Base-by-base conservation (phyloP, 1,140 invertebrate species). In the Drosophila ogumai region DNA sequence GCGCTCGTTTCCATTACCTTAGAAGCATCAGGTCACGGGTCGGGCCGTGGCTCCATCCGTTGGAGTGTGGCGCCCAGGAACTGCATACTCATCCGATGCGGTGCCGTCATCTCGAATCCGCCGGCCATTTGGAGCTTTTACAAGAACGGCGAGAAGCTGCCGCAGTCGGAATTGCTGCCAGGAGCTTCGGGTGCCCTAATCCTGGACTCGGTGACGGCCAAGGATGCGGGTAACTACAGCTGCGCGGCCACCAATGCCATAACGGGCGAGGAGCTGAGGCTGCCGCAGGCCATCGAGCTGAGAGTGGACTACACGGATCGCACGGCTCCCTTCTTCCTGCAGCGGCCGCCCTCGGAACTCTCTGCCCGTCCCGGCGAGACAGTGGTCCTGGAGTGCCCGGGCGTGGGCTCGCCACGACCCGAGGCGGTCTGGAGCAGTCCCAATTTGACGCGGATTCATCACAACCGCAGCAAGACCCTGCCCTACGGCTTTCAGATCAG, bases 321-420 rank as follows among this genome's bases (percentile, higher is more conserved):
- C 36, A 80, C 76, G 6, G 82, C 93, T 3, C 94, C 95, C 0
- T 90, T 93, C 63, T 95, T 95, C 81, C 90, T 95, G 19, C 90
- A 92, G 65, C 82, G 92, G 38, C 94, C 94, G 6, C 92, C 93
- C 22, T 92, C 81, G n/a, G 90, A 93, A 17, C 52, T 93, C n/a
- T 75, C 82, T 7, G 87, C 77, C 5, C 81, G 92, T 73, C 79
- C 91, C 90, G 95, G 95, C 36, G 93, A 93, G n/a, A 94, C 94
- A 22, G 93, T 95, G 0, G 95, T 95, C 6, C 85, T 96, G 28
- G 95, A 96, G 91, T 96, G 95, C 80, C 93, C 94, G 0, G 95
- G 94, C 28, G 93, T 94, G 3, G 95, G 95, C 0, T 93, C 93
- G 54, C 95, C 95, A 0, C 81, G 93, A 0, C 95, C 95, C 3